Conservation (phyloP, 2,888 invertebrate genomes). For the Blastobasis lacticolella region DNA sequence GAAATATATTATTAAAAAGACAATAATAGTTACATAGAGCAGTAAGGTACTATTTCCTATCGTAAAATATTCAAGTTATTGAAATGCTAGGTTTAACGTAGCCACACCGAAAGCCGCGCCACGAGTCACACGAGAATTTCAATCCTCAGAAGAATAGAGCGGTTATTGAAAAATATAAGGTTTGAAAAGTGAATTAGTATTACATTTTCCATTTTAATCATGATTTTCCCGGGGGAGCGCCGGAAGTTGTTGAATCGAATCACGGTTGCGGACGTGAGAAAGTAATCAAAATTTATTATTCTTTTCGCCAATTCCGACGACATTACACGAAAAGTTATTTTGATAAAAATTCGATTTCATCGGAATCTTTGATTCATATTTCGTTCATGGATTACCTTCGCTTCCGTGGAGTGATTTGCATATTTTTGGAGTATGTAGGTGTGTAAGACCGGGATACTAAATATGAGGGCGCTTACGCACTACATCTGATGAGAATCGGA, state of each 20-base stretch:
- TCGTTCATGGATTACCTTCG: slow-evolving; percentile 2
- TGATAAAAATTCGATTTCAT: slow-evolving; percentile 34
- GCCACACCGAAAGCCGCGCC: too few relatives aligned
- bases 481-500: too few relatives aligned
- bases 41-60: too few relatives aligned
- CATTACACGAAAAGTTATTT: slow-evolving; percentile 48
- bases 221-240: slow-evolving; percentile 44
- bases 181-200: slow-evolving; percentile 16
- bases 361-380: slow-evolving; percentile 25
- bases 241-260: slow-evolving; percentile 63
- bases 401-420: too few relatives aligned
- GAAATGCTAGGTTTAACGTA: too few relatives aligned
- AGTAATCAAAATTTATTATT: slow-evolving; percentile 70
- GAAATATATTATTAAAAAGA: too few relatives aligned
- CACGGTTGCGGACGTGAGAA: slow-evolving; percentile 66
- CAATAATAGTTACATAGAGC: too few relatives aligned
- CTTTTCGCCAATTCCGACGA: slow-evolving; percentile 52
- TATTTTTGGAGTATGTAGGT: too few relatives aligned
- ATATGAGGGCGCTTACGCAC: too few relatives aligned
- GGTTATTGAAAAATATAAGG: slow-evolving; percentile 2
- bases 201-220: slow-evolving; percentile 57
- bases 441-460: too few relatives aligned
- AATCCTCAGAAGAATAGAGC: not conserved
- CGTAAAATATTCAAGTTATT: too few relatives aligned
- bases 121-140: too few relatives aligned